These are phyloP conservation scores for Brassicogethes aeneus DNA, from an alignment of 2,888 invertebrate species.

Conservation along the genomic window DNA sequence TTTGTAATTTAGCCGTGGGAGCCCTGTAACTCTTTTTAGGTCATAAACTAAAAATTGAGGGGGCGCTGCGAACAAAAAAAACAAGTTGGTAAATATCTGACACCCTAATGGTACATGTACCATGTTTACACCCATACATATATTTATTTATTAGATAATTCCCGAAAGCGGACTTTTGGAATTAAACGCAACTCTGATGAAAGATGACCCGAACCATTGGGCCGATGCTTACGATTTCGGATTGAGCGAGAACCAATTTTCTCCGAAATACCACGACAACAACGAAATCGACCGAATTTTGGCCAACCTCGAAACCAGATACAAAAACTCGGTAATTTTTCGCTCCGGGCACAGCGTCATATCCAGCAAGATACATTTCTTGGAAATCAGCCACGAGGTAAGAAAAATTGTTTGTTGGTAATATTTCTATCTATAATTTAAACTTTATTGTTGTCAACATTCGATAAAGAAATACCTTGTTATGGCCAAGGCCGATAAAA, in stretches of 20 bases:
- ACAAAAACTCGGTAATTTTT: constrained; percentile 61
- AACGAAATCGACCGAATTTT: constrained; percentile 56
- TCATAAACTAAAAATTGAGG: too few relatives aligned
- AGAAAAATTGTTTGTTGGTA: too few relatives aligned
- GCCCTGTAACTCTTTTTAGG: too few relatives aligned
- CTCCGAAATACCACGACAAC: constrained; percentile 56
- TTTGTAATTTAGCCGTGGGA: too few relatives aligned
- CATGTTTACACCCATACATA: too few relatives aligned
- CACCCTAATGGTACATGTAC: too few relatives aligned
- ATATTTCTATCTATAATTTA: too few relatives aligned
- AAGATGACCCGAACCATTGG: constrained; percentile 77
- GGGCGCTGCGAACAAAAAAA: too few relatives aligned
- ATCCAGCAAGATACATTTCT: constrained; percentile 56
- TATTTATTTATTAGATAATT: constrained; percentile 39
- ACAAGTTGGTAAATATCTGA: too few relatives aligned
- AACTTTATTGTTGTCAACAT: too few relatives aligned
- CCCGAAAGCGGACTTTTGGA: constrained; percentile 49
- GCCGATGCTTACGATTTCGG: constrained; percentile 72
- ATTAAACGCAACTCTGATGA: constrained; percentile 71
- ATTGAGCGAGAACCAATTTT: constrained; percentile 56
- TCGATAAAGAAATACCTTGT: too few relatives aligned
- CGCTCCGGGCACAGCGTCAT: constrained; percentile 57
- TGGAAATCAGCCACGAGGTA: constrained; percentile 67
- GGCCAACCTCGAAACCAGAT: constrained; percentile 58
- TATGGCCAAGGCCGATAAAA: too few relatives aligned